These are phyloP conservation scores for Pagrus major DNA, from an alignment of 2,113 vertebrate species.

Conservation along the genomic window DNA sequence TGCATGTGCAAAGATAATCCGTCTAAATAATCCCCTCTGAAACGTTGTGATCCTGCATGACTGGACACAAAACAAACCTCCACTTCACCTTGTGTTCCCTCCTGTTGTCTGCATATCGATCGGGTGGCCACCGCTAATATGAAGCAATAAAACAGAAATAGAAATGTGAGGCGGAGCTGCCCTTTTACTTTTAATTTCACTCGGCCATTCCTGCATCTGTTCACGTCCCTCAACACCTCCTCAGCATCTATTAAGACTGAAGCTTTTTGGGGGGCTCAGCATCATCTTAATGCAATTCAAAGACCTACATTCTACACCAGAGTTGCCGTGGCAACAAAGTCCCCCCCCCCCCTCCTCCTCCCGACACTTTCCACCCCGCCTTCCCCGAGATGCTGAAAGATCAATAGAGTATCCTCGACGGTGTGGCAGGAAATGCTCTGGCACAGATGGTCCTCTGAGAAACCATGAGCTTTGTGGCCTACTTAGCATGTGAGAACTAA, in stretches of 20 bases:
- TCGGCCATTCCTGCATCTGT: constrained; percentile 59
- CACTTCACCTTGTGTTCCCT: constrained; percentile 40
- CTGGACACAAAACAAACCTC: constrained; percentile 39
- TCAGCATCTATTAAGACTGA: constrained; percentile 69
- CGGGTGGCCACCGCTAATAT: constrained; percentile 29
- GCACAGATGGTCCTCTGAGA: constrained; percentile 74
- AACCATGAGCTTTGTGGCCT: constrained; percentile 74
- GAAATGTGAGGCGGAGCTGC: constrained; percentile 57
- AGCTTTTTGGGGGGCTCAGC: constrained; percentile 68
- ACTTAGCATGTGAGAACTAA: constrained; percentile 74
- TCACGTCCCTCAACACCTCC: constrained; percentile 49
- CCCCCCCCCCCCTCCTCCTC: constrained; percentile 13
- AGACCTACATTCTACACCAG: constrained; percentile 81
- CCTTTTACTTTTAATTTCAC: constrained; percentile 65
- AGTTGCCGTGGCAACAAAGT: constrained; percentile 85
- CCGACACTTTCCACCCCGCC: background rate
- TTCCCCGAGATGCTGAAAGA: constrained; percentile 75
- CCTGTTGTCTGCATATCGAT: constrained; percentile 41
- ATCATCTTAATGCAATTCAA: constrained; percentile 82
- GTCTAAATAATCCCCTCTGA: constrained; percentile 4
- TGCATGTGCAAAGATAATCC: background rate
- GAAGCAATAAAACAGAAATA: constrained; percentile 63
- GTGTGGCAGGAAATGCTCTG: constrained; percentile 73
- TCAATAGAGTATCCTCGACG: constrained; percentile 79
- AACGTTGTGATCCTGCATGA: constrained; percentile 19